Evolutionary conservation across 1,140 invertebrate species (phyloP), one percentile per base, ranked within the genome.

Genomic region (Coenobita brevimanus): DNA sequence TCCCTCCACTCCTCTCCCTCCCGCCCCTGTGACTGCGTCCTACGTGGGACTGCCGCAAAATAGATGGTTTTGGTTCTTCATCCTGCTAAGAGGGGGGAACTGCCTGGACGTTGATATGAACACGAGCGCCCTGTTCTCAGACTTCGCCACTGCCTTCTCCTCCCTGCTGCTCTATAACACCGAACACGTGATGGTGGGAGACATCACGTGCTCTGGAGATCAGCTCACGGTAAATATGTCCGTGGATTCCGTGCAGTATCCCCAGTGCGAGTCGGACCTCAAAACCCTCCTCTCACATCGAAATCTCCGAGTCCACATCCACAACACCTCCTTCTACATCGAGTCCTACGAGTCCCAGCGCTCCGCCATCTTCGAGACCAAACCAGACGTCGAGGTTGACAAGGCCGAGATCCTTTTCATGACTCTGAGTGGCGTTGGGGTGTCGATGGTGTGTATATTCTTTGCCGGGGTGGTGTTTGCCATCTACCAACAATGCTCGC

Each of bases 251-350:
- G 2, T 36, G 1, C 36, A n/a, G 6, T 80, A 80, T 36, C 85
- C 85, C 3, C 71, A 80, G 38, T 81, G 41, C 46, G 85, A 87
- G 41, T 57, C 13, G n/a, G 85, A 87, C 62, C 46, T 87, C 30
- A 30, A 43, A 1, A 87, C 85, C 2, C 46, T 87, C 3, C 27
- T 71, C 27, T 60, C 85, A 0, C 76, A 87, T 50, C 46, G 33
- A 17, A 87, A 87, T 64, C 64, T 87, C 17, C 36, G 85, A 2
- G n/a, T 87, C 2, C 33, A 73, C 21, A 75, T 87, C 8, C 85
- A 87, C 46, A 80, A 80, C 46, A 33, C 78, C 13, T 87, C 85
- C 57, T 87, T 87, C 50, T 87, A 87, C 64, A 71, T 87, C 4
- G 62, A 87, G 36, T 71, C 85, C 24, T 80, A 46, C 43, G 43